These are phyloP conservation scores for Poicephalus gulielmi DNA, from an alignment of 2,113 vertebrate genomes.

Conservation along the genomic window DNA sequence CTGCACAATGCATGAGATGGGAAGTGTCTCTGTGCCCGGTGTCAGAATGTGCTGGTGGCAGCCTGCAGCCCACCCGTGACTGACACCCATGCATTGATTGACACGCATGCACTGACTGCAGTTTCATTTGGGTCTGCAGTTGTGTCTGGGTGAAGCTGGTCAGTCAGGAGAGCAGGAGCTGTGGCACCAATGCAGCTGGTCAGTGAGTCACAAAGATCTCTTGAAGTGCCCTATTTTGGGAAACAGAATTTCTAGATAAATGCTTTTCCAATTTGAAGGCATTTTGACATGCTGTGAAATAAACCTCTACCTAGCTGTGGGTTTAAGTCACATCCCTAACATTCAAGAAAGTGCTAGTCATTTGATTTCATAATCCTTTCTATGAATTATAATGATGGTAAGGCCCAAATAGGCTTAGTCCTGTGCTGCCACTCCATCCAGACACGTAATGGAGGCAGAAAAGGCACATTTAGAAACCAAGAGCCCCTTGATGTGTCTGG, in stretches of 20 bases:
- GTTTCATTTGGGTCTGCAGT: neutral
- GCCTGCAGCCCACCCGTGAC: neutral
- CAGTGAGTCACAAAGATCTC: neutral
- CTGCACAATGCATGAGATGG: slow-evolving; percentile 52
- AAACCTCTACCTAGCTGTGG: slow-evolving; percentile 37
- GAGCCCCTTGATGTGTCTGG: slow-evolving; percentile 52
- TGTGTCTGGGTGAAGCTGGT: neutral
- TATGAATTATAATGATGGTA: slow-evolving; percentile 29
- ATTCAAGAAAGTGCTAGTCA: slow-evolving; percentile 8
- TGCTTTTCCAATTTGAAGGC: slow-evolving; percentile 21
- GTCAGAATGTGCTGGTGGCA: neutral
- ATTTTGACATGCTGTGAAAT: slow-evolving; percentile 17
- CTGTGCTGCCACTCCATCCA: slow-evolving; percentile 45
- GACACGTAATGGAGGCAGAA: neutral
- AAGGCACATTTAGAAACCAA: slow-evolving; percentile 15
- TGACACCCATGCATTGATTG: neutral
- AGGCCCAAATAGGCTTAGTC: slow-evolving; percentile 62
- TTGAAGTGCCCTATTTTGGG: slow-evolving; percentile 27
- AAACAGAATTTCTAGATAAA: slow-evolving; percentile 38
- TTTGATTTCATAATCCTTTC: slow-evolving; percentile 49
- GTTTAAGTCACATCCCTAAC: slow-evolving; percentile 39
- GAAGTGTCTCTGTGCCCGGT: neutral
- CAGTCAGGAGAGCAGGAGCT: neutral
- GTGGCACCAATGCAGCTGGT: neutral
- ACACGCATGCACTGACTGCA: neutral